phyloP scores from a whole-genome alignment of 2,113 vertebrate genomes.

The Melanerpes aurifrons region DNA sequence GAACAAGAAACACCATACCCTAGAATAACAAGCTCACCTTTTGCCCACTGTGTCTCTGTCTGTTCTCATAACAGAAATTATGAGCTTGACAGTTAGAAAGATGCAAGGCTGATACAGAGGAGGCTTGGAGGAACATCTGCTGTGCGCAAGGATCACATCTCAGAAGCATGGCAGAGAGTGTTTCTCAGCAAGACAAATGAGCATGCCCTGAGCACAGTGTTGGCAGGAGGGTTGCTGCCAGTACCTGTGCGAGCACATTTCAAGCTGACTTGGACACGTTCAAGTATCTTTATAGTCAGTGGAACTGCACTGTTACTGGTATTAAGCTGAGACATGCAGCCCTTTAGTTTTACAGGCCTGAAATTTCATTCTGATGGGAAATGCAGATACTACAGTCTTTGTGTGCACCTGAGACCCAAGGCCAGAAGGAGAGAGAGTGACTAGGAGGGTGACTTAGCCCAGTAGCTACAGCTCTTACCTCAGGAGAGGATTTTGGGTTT shows the following conservation, averaged over 20 bases:
- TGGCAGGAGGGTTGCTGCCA: background rate
- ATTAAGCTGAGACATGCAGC: background rate
- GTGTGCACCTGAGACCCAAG: background rate
- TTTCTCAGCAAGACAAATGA: background rate
- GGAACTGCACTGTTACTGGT: background rate
- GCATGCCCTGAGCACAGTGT: rapidly evolving
- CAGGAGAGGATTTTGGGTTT: background rate
- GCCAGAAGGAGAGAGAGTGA: rapidly evolving
- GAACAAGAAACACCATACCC: background rate
- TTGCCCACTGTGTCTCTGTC: background rate
- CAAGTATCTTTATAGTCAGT: background rate
- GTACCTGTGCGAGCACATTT: background rate
- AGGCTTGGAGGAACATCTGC: background rate
- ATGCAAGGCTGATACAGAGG: background rate
- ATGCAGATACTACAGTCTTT: background rate
- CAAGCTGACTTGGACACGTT: background rate
- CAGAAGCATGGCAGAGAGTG: background rate
- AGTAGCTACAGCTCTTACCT: background rate
- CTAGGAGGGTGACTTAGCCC: background rate
- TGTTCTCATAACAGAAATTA: background rate
- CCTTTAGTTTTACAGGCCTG: background rate
- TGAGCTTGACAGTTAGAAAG: background rate
- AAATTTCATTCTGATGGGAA: background rate
- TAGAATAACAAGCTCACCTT: background rate
- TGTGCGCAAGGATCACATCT: background rate